Evolutionary conservation across 30 jellyfish, hydroid and myxozoan genomes (phyloP), one percentile per base, ranked within the genome.

Genomic region (Aurelia aurita): DNA sequence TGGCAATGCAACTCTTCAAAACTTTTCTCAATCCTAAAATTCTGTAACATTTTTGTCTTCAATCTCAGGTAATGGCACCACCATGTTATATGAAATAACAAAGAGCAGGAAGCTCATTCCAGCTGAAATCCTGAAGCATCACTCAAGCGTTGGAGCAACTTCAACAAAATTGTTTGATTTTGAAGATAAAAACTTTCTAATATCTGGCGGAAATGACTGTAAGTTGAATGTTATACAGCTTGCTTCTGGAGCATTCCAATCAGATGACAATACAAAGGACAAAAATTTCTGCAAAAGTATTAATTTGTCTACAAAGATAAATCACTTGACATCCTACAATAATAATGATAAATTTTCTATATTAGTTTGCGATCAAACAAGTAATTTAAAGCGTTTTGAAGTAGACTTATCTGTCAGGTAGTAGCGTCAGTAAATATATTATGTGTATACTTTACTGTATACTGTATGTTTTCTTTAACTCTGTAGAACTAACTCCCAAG

Each of bases 121-220:
- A 54, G 14, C 32, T 44, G 78, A 62, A 29, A 67, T 87, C 20
- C 77, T 92, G 27, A 74, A 71, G 49, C 67, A 75, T 7, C 98
- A 92, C 68, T 87, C 97, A 25, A 63, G 96, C 20, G 86, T 87
- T 80, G 98, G 98, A 15, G 80, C 79, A 44, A 44, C 98, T 3
- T 82, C 86, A 22, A 39, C 81, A 14, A 53, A 74, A 20, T 54
- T 72, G 14, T 58, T 58, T 46, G 69, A 71, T 13, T 62, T 45
- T 45, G 51, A 73, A 26, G 61, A 66, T 58, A 22, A 47, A 12
- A 22, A 68, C 31, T 74, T 46, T 60, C 16, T 71, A 1, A n/a
- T 77, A 21, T 78, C 98, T 27, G 98, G 98, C 23, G 98, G 98
- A 34, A 92, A 92, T 80, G 98, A 92, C 64, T 84, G 94, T 64